phyloP scores from a whole-genome alignment of 1,140 invertebrate genomes.

The Saccostrea echinata region DNA sequence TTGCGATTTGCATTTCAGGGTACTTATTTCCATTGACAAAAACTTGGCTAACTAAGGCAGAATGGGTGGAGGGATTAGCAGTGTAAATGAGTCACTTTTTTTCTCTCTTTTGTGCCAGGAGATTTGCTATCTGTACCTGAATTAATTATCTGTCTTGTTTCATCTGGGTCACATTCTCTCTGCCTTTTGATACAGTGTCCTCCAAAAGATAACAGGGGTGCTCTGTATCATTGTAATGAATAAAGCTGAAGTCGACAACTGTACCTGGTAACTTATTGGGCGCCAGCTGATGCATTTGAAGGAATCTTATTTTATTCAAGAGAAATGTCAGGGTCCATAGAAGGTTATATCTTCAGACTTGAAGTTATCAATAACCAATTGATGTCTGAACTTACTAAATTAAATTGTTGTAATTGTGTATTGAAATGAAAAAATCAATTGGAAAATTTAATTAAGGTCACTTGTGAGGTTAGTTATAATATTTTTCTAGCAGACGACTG shows the following conservation, averaged over 20 bases:
- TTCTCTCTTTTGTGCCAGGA: not conserved
- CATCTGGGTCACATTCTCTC: not conserved
- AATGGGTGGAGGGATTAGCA: constrained; percentile 11
- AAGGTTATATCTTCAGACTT: no score
- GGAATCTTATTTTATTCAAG: no score
- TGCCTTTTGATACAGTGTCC: not conserved
- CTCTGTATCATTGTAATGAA: not conserved
- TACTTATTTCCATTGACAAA: constrained; percentile 37
- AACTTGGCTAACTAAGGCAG: constrained; percentile 19
- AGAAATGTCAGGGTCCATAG: no score
- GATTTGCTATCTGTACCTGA: constrained; percentile 21
- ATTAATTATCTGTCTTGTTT: constrained; percentile 18
- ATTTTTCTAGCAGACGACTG: no score
- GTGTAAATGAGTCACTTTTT: constrained; percentile 32
- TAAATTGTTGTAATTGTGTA: no score
- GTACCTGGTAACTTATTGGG: not conserved
- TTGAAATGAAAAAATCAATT: no score
- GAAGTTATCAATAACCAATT: no score
- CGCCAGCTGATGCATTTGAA: no score
- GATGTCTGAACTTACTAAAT: no score
- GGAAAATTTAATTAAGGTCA: no score
- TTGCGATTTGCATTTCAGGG: constrained; percentile 19
- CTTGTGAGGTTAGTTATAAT: no score
- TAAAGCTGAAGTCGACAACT: not conserved
- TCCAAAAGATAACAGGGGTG: not conserved